Evolutionary conservation across 2,113 vertebrate genomes (phyloP).

Genomic region (Megalops atlanticus): DNA sequence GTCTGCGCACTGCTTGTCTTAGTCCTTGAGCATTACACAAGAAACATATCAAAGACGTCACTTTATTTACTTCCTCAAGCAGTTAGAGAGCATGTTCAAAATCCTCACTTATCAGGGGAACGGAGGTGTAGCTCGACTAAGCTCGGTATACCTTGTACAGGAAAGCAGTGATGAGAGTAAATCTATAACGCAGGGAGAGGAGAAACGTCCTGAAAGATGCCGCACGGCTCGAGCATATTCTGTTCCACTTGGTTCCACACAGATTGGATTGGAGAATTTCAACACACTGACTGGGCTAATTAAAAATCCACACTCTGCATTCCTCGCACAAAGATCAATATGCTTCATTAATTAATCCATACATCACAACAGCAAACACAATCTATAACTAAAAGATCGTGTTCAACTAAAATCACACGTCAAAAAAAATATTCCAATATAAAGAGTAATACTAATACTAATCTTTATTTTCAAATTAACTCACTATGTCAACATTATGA

Average conservation of each 20-base stretch:
- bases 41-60: conserved; percentile 19
- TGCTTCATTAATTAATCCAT: conserved; percentile 69
- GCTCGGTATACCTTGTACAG: neutral
- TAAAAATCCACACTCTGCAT: conserved; percentile 68
- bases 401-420: conserved; percentile 19
- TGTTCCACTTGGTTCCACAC: conserved; percentile 69
- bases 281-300: conserved; percentile 68
- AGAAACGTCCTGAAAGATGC: conserved; percentile 12
- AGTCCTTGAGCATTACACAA: conserved; percentile 32
- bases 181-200: neutral
- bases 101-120: neutral
- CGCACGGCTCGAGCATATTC: conserved; percentile 48
- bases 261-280: conserved; percentile 58
- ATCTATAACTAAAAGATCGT: conserved; percentile 16
- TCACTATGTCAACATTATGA: neutral
- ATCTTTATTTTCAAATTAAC: neutral
- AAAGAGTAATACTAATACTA: neutral
- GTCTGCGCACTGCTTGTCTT: conserved; percentile 30
- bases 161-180: neutral
- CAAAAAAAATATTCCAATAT: neutral
- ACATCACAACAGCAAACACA: conserved; percentile 52
- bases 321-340: conserved; percentile 59
- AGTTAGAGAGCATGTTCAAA: neutral
- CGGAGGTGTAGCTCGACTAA: conserved; percentile 1
- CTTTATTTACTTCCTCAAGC: conserved; percentile 7